Base-by-base conservation (phyloP, 2,888 invertebrate genomes). In the Hirtodrosophila alboralis region DNA sequence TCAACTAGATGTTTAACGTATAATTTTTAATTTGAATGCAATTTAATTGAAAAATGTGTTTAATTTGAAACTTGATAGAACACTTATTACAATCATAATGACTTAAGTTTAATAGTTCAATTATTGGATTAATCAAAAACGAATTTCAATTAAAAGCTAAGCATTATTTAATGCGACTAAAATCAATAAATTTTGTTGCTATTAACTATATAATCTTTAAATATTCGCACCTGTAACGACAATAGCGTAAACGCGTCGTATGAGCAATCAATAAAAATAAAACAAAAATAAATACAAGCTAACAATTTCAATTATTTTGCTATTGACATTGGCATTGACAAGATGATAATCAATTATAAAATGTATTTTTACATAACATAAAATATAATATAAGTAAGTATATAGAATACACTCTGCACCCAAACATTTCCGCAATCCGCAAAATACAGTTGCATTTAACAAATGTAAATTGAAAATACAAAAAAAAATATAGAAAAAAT, bases 341-440 rank as follows among this genome's bases (percentile, higher is more conserved):
- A 16, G 45, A 56, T 51, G 60, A 59, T 60, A 62, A 77, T 53
- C 66, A 63, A 66, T 59, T 52, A 37, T 4, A 52, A 21, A 36
- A 53, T 37, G 33, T 57, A n/a, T n/a, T n/a, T 43, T 36, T 16
- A 23, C 43, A 45, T 14, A 47, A 56, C 10, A 59, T 57, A 34
- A 37, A 44, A 45, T 18, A 36, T n/a, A 10, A 23, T 31, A 16
- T 27, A 16, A 36, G n/a, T n/a, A n/a, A 21, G 10, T 21, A 31
- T 9, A 40, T 10, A 64, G 43, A 34, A 40, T 53, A 34, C 54
- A 58, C 44, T n/a, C n/a, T 59, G 28, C 45, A 27, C 14, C 41
- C 31, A 18, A 60, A 33, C 27, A 66, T 52, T 78, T 80, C 80
- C 80, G 80, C 84, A 83, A 75, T 80, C 77, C 72, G 45, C 54